A percentile compares a stretch with the other conserved stretches of the same genome.
phyloP scores from a whole-genome alignment of 2,113 vertebrate genomes.

The Sapayoa aenigma region DNA sequence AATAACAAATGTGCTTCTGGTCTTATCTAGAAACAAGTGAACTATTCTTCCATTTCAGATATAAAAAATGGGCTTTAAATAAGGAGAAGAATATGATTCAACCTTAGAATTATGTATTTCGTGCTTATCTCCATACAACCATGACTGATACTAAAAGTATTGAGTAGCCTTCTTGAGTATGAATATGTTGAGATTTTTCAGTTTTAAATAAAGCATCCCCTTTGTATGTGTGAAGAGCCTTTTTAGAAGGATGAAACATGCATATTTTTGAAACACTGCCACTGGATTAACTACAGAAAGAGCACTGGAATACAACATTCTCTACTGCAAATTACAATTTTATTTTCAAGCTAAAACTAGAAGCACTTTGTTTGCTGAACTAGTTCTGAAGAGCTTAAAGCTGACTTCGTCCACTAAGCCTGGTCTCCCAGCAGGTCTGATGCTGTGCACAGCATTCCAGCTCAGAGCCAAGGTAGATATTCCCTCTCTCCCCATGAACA shows the following conservation, averaged over 20 bases:
- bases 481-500: background rate
- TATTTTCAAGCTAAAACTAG: background rate
- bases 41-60: background rate
- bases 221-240: background rate
- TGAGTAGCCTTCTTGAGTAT: background rate
- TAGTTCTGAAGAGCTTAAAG: background rate
- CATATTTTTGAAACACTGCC: background rate
- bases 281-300: background rate
- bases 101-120: background rate
- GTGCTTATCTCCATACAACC: background rate
- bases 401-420: background rate
- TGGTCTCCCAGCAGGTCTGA: background rate
- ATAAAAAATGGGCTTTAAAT: background rate
- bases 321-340: background rate
- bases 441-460: rapidly evolving
- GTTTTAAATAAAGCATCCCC: constrained; percentile 3
- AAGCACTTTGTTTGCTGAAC: background rate
- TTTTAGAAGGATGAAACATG: background rate
- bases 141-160: background rate
- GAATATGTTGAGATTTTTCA: background rate
- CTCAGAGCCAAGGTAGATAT: background rate
- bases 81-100: background rate
- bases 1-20: background rate
- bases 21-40: background rate
- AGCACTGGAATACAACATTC: background rate